These are phyloP conservation scores for Chionomys nivalis DNA, from an alignment of 2,113 vertebrate species.

Conservation along the genomic window DNA sequence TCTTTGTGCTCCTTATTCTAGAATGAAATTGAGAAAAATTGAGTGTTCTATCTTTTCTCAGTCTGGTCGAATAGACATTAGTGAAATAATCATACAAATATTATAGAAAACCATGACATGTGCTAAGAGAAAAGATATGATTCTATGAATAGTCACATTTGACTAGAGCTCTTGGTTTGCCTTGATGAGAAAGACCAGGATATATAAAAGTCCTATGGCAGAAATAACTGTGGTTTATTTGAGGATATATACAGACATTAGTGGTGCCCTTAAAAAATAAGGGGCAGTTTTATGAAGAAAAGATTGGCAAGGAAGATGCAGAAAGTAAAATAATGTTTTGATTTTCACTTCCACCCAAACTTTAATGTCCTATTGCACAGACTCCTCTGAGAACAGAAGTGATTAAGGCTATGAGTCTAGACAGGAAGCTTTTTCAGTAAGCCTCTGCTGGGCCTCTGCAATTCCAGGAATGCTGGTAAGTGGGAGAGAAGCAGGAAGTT, in stretches of 20 bases:
- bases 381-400: background rate
- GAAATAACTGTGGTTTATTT: background rate
- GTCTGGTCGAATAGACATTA: background rate
- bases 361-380: background rate
- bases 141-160: background rate
- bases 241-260: background rate
- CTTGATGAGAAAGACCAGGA: background rate
- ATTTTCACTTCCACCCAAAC: background rate
- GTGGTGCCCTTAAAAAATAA: background rate
- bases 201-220: background rate
- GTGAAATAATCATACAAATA: background rate
- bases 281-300: background rate
- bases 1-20: background rate
- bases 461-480: background rate
- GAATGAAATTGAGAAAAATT: conserved; percentile 15
- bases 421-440: background rate
- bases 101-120: background rate
- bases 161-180: background rate
- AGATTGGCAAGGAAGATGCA: background rate
- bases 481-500: background rate
- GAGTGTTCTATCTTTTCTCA: background rate
- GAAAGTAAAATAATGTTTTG: background rate
- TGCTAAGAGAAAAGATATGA: background rate
- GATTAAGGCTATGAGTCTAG: background rate
- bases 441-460: background rate